phyloP scores from a whole-genome alignment of 1,140 invertebrate genomes.

The Wasmannia auropunctata region DNA sequence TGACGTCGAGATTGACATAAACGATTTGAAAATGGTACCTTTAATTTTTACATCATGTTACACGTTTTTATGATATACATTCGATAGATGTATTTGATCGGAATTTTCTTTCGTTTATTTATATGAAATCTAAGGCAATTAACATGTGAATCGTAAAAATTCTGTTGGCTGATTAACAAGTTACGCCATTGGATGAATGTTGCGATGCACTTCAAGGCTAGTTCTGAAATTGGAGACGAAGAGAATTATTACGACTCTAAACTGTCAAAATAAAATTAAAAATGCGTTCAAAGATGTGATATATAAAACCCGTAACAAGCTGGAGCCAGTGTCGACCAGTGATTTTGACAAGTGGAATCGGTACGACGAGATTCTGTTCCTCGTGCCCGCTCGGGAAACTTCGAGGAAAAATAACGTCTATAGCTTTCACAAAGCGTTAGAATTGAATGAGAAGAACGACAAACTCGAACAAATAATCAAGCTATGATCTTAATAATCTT shows the following conservation, averaged over 20 bases:
- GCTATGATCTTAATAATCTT: too few species aligned
- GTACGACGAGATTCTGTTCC: slow-evolving; percentile 74
- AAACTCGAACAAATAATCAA: slow-evolving; percentile 67
- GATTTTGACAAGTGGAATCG: slow-evolving; percentile 74
- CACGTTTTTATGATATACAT: neutral
- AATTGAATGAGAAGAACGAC: slow-evolving; percentile 77
- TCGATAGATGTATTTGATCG: neutral
- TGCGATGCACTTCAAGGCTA: slow-evolving; percentile 64
- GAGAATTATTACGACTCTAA: slow-evolving; percentile 54
- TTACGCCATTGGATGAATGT: slow-evolving; percentile 82
- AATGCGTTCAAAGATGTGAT: slow-evolving; percentile 70
- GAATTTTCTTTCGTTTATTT: neutral
- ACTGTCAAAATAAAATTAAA: slow-evolving; percentile 77
- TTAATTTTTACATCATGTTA: neutral
- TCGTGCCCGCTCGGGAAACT: slow-evolving; percentile 70
- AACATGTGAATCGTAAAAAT: slow-evolving; percentile 35
- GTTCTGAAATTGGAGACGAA: neutral
- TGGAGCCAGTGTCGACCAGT: slow-evolving; percentile 50
- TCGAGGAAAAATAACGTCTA: slow-evolving; percentile 86
- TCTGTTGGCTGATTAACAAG: slow-evolving; percentile 78
- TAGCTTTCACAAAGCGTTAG: slow-evolving; percentile 86
- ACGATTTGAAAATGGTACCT: slow-evolving; percentile 88
- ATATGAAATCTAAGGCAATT: neutral
- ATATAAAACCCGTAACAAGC: slow-evolving; percentile 62
- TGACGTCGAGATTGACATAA: slow-evolving; percentile 89